Evolutionary conservation across 2,113 vertebrate species (phyloP).

Genomic region (Phalacrocorax pelagicus): DNA sequence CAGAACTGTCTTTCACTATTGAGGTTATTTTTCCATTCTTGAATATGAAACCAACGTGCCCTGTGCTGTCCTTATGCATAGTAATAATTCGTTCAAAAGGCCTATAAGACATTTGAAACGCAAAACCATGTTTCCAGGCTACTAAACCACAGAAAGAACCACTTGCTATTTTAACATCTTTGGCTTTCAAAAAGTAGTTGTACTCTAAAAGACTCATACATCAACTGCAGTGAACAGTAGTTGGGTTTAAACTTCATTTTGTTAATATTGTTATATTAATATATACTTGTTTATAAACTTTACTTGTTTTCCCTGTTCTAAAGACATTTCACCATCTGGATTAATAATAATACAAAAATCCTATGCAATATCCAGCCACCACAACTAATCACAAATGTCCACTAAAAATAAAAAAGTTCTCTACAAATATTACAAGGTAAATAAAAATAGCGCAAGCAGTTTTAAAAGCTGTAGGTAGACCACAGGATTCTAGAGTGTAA

Average conservation of each 20-base stretch:
- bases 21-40: conserved; percentile 89
- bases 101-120: conserved; percentile 51
- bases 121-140: background rate
- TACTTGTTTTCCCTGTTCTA: background rate
- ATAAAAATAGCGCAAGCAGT: background rate
- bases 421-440: background rate
- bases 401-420: background rate
- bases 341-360: background rate
- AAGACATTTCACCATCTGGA: background rate
- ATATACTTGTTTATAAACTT: background rate
- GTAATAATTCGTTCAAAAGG: conserved; percentile 87
- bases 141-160: background rate
- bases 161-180: background rate
- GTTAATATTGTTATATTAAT: background rate
- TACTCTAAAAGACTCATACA: background rate
- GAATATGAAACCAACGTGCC: conserved; percentile 88
- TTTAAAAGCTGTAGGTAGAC: background rate
- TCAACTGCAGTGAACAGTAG: background rate
- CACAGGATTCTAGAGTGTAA: background rate
- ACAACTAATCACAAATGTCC: background rate
- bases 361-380: background rate
- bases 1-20: conserved; percentile 89
- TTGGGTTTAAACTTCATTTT: background rate
- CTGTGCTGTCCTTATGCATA: conserved; percentile 87
- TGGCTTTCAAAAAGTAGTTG: background rate